phyloP scores from a whole-genome alignment of 2,113 vertebrate species.

The Mohoua ochrocephala region DNA sequence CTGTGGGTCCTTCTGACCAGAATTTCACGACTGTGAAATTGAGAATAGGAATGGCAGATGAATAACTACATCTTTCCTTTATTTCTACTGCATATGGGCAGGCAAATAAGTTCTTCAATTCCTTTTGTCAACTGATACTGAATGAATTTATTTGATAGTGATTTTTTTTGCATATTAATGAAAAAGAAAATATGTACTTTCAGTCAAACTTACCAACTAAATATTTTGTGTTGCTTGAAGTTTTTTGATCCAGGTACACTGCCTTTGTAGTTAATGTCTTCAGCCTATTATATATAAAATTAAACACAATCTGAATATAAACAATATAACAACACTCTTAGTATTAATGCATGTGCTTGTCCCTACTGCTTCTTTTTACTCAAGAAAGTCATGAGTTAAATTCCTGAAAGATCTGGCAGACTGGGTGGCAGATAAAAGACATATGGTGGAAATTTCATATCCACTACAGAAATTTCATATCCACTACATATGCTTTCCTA shows the following conservation, averaged over 20 bases:
- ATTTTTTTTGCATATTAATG: neutral
- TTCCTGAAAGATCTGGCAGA: neutral
- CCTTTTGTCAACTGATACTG: neutral
- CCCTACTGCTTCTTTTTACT: neutral
- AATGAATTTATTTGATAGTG: neutral
- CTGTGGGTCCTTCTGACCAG: neutral
- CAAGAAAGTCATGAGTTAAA: neutral
- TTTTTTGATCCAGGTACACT: neutral
- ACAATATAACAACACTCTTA: neutral
- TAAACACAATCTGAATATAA: neutral
- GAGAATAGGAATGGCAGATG: neutral
- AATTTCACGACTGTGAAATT: neutral
- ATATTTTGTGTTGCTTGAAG: neutral
- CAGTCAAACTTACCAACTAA: neutral
- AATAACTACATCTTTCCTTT: neutral
- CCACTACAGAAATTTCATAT: neutral
- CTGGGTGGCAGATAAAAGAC: neutral
- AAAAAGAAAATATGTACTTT: neutral
- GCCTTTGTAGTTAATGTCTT: neutral
- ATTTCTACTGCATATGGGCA: neutral
- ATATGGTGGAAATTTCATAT: neutral
- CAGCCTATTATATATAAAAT: neutral
- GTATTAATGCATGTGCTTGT: neutral
- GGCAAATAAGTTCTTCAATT: neutral
- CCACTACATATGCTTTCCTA: neutral